Conservation (phyloP, 2,888 invertebrate genomes). For the Ochropacha duplaris region DNA sequence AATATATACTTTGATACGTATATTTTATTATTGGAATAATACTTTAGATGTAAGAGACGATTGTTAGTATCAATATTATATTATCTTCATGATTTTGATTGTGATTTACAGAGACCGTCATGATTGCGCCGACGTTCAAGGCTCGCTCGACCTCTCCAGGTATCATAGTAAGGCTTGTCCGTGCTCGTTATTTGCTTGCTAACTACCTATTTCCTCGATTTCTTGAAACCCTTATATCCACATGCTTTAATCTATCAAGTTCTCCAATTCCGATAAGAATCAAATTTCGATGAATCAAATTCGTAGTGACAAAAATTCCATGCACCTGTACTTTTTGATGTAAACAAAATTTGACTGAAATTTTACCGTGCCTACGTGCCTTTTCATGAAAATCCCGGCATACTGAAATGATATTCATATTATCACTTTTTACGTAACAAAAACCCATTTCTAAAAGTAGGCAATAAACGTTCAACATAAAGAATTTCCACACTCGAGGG, state of each 20-base stretch:
- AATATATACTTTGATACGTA: neutral
- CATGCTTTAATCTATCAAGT: constrained; percentile 29
- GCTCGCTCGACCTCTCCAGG: constrained; percentile 89
- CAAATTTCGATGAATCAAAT: no score
- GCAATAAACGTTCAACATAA: constrained; percentile 18
- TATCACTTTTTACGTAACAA: constrained; percentile 12
- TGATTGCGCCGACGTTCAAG: constrained; percentile 92
- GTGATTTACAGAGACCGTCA: constrained; percentile 86
- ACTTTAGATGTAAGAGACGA: neutral
- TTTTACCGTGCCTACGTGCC: neutral
- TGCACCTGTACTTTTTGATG: neutral
- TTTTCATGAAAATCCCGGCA: neutral
- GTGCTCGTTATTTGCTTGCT: constrained; percentile 24
- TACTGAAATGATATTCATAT: constrained; percentile 3
- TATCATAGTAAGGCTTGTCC: constrained; percentile 60
- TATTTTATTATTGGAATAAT: neutral
- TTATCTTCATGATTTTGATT: constrained; percentile 52
- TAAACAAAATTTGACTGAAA: neutral
- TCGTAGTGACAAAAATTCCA: neutral
- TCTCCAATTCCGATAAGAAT: no score
- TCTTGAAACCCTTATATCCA: constrained; percentile 27
- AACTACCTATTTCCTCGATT: constrained; percentile 13
- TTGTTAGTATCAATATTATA: neutral
- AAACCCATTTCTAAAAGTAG: constrained; percentile 17
- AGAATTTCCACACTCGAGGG: constrained; percentile 14